A percentile compares a stretch with the other conserved stretches of the same genome.
phyloP scores from a whole-genome alignment of 2,797 vertebrate species.

The Schizothorax lantsangensis region DNA sequence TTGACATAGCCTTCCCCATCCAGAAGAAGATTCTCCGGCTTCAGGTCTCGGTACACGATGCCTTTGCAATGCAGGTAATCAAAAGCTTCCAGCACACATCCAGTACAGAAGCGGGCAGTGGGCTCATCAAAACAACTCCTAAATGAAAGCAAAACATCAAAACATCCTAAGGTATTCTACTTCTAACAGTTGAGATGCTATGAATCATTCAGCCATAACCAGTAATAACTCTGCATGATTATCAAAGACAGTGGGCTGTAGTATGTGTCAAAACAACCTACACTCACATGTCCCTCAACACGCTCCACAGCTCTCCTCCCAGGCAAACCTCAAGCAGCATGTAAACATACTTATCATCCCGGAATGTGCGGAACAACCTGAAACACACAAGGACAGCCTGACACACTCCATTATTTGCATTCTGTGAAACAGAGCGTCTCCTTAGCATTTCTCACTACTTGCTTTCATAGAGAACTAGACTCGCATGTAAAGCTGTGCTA shows the following conservation, averaged over 20 bases:
- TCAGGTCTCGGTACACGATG: constrained; percentile 80
- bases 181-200: neutral
- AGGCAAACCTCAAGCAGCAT: constrained; percentile 84
- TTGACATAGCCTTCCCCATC: constrained; percentile 79
- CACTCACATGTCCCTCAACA: constrained; percentile 84
- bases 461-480: constrained; percentile 32
- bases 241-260: constrained; percentile 18
- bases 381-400: constrained; percentile 42
- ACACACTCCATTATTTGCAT: constrained; percentile 15
- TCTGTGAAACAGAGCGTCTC: neutral
- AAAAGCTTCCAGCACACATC: constrained; percentile 81
- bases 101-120: constrained; percentile 78
- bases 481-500: constrained; percentile 56
- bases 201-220: constrained; percentile 32
- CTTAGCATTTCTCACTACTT: constrained; percentile 31
- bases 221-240: constrained; percentile 16
- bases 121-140: constrained; percentile 79
- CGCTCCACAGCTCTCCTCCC: constrained; percentile 83
- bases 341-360: constrained; percentile 80
- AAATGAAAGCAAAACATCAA: constrained; percentile 51
- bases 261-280: constrained; percentile 53
- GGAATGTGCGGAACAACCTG: constrained; percentile 83
- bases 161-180: constrained; percentile 29
- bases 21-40: constrained; percentile 81
- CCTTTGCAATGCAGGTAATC: constrained; percentile 78